Evolutionary conservation across 2,113 vertebrate species (phyloP).

Genomic region (Phalacrocorax pelagicus): DNA sequence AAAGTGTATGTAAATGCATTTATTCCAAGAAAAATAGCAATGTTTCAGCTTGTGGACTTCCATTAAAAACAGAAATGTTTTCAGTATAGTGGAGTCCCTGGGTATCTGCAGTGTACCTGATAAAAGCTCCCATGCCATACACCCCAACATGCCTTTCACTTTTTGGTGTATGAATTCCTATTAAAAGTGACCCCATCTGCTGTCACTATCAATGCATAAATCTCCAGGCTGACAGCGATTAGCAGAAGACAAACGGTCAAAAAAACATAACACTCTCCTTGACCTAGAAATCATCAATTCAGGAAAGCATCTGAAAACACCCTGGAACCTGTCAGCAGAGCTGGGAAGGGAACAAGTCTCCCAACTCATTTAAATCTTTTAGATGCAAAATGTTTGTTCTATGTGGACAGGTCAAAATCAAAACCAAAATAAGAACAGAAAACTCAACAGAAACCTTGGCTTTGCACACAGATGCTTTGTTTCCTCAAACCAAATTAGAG

Average conservation of each 20-base stretch:
- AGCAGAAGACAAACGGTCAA: constrained; percentile 56
- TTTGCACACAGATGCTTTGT: not conserved
- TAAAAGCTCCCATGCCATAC: rapidly evolving
- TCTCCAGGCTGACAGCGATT: constrained; percentile 50
- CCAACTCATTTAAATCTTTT: constrained; percentile 23
- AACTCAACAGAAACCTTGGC: not conserved
- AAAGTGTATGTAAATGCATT: not conserved
- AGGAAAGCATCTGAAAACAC: constrained; percentile 32
- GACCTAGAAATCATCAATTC: constrained; percentile 70
- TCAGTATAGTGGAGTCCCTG: not conserved
- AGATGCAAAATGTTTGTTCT: constrained; percentile 46
- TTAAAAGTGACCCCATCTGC: constrained; percentile 57
- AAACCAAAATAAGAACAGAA: not conserved
- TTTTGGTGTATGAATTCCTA: not conserved
- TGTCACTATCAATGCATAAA: constrained; percentile 47
- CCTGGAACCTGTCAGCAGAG: constrained; percentile 50
- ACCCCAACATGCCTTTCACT: not conserved
- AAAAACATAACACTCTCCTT: constrained; percentile 60
- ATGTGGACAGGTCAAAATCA: not conserved
- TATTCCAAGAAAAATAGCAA: not conserved
- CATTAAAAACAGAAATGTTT: not conserved
- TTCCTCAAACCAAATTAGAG: not conserved
- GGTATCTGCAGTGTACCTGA: not conserved
- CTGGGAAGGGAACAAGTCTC: constrained; percentile 43
- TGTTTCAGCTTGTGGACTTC: not conserved